A percentile compares a stretch with the other conserved stretches of the same genome.
These are phyloP conservation scores for Chymomyza procnemis DNA, from an alignment of 2,888 invertebrate species.

Conservation along the genomic window DNA sequence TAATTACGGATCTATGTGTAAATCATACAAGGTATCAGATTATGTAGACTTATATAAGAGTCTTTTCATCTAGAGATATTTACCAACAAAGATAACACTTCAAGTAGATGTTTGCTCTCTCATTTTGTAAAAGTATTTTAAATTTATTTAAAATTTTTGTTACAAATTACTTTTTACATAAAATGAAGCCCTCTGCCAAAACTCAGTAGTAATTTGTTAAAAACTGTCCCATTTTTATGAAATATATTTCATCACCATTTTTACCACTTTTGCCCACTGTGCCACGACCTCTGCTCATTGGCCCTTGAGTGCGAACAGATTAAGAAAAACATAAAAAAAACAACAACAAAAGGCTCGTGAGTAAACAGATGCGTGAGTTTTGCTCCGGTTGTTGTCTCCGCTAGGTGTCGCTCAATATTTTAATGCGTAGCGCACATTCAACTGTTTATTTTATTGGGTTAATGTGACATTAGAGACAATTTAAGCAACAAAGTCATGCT, in stretches of 20 bases:
- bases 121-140: too few species aligned
- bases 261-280: not conserved
- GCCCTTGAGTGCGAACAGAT: slow-evolving; percentile 55
- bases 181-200: too few species aligned
- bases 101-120: too few species aligned
- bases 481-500: not conserved
- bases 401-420: slow-evolving; percentile 16
- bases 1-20: too few species aligned
- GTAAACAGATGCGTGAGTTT: slow-evolving; percentile 21
- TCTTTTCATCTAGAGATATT: too few species aligned
- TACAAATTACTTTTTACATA: too few species aligned
- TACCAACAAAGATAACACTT: too few species aligned
- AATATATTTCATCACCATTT: not conserved
- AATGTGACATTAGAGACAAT: slow-evolving; percentile 57
- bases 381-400: slow-evolving; percentile 33
- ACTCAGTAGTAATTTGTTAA: too few species aligned
- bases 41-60: too few species aligned
- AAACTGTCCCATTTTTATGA: not conserved
- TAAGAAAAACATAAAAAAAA: slow-evolving; percentile 28
- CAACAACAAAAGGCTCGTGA: slow-evolving; percentile 22
- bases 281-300: not conserved
- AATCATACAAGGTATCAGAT: too few species aligned
- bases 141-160: too few species aligned
- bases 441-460: slow-evolving; percentile 67
- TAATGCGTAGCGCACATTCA: slow-evolving; percentile 1